Percentiles rank a stretch among this genome's conserved stretches.
Evolutionary conservation across 92 coral and sea anemone genomes (phyloP).

Genomic region (Zoanthus sociatus): DNA sequence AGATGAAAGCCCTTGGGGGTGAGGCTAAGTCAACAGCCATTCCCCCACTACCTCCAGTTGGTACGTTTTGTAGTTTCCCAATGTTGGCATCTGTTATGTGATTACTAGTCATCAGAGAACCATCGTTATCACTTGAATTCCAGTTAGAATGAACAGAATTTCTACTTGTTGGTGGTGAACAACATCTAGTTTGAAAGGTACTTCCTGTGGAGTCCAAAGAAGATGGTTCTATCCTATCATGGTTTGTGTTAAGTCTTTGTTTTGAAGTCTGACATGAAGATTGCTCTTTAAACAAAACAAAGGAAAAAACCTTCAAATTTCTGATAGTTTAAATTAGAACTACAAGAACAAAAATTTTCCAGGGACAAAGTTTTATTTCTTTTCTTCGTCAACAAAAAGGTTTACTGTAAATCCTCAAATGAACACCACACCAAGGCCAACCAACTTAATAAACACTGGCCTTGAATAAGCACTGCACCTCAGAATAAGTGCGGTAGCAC

Average conservation of each 20-base stretch:
- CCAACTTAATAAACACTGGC: too few relatives aligned
- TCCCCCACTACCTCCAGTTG: neutral
- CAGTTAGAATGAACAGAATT: slow-evolving; percentile 5
- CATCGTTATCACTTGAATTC: slow-evolving; percentile 2
- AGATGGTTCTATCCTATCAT: neutral
- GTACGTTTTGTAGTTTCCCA: neutral
- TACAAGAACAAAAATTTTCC: too few relatives aligned
- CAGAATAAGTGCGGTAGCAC: too few relatives aligned
- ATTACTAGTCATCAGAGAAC: neutral
- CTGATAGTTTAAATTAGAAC: too few relatives aligned
- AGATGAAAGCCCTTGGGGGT: neutral
- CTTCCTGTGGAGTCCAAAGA: slow-evolving; percentile 6
- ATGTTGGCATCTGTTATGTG: neutral
- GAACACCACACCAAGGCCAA: too few relatives aligned
- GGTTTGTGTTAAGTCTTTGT: neutral
- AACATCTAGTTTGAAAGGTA: neutral
- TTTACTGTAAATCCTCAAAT: too few relatives aligned
- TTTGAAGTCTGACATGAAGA: neutral
- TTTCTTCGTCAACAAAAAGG: too few relatives aligned
- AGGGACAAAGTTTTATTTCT: too few relatives aligned
- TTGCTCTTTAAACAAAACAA: slow-evolving; percentile 26
- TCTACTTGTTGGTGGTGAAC: slow-evolving; percentile 1
- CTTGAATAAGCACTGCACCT: too few relatives aligned
- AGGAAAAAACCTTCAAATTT: neutral
- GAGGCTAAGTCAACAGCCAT: neutral